phyloP scores from a whole-genome alignment of 2,113 vertebrate genomes.

The Ochotona curzoniae region DNA sequence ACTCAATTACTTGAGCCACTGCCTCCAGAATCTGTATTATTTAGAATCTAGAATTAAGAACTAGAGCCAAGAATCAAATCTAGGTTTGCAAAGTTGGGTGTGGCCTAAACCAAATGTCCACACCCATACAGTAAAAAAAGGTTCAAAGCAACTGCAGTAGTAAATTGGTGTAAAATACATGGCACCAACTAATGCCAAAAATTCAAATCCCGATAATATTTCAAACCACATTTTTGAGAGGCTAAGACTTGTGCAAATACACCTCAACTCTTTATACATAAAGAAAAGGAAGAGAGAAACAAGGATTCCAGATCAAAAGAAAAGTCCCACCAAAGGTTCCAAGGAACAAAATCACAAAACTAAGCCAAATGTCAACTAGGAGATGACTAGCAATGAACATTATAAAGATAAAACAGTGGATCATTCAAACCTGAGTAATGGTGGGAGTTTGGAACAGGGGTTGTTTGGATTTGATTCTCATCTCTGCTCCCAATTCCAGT shows the following conservation, averaged over 20 bases:
- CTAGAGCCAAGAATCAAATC: no score
- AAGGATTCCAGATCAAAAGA: conserved; percentile 24
- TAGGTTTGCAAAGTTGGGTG: no score
- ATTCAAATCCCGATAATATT: background rate
- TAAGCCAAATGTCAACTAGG: background rate
- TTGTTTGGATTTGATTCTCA: no score
- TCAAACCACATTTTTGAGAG: conserved; percentile 5
- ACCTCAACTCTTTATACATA: background rate
- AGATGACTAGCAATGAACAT: background rate
- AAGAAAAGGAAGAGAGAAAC: background rate
- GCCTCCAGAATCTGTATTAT: no score
- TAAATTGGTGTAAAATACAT: background rate
- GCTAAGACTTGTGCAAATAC: background rate
- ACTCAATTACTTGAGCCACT: no score
- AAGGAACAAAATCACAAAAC: conserved; percentile 27
- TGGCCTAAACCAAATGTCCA: no score
- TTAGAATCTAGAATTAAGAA: no score
- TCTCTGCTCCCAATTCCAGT: no score
- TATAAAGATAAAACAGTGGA: background rate
- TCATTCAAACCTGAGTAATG: background rate
- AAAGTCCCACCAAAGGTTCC: background rate
- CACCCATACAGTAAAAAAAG: background rate
- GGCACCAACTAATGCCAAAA: background rate
- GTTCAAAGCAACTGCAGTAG: background rate
- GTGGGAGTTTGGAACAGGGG: no score